Percentiles rank a stretch among this genome's conserved stretches.
These are phyloP conservation scores for Xiphophorus couchianus DNA, from an alignment of 2,113 vertebrate genomes.

Conservation along the genomic window DNA sequence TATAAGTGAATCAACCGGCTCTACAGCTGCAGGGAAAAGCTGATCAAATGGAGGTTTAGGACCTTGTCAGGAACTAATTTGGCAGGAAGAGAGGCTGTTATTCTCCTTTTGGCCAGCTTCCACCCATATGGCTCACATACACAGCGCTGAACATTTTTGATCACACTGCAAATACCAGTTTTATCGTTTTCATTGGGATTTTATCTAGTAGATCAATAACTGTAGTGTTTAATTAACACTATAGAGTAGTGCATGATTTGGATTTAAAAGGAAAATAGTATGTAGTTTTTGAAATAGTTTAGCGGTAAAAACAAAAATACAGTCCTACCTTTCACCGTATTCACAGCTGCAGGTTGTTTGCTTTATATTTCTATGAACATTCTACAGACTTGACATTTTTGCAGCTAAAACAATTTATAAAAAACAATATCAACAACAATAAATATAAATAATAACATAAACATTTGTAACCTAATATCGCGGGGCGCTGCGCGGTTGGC, in stretches of 20 bases:
- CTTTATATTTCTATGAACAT: too few species aligned
- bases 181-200: background rate
- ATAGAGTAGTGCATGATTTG: background rate
- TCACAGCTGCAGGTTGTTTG: too few species aligned
- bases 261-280: background rate
- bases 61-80: conserved; percentile 25
- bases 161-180: background rate
- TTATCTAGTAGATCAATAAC: background rate
- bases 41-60: conserved; percentile 4
- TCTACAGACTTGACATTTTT: too few species aligned
- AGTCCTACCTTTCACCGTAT: too few species aligned
- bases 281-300: background rate
- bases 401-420: too few species aligned
- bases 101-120: conserved; percentile 26
- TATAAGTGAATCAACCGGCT: conserved; percentile 17
- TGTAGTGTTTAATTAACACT: background rate
- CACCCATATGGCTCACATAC: conserved; percentile 42
- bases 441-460: too few species aligned
- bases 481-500: too few species aligned
- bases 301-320: background rate
- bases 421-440: too few species aligned
- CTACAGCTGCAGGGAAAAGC: background rate
- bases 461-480: too few species aligned
- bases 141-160: background rate
- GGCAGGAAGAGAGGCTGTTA: conserved; percentile 1